Base-by-base conservation (phyloP, 2,888 invertebrate genomes). In the Crossocerus cetratus region DNA sequence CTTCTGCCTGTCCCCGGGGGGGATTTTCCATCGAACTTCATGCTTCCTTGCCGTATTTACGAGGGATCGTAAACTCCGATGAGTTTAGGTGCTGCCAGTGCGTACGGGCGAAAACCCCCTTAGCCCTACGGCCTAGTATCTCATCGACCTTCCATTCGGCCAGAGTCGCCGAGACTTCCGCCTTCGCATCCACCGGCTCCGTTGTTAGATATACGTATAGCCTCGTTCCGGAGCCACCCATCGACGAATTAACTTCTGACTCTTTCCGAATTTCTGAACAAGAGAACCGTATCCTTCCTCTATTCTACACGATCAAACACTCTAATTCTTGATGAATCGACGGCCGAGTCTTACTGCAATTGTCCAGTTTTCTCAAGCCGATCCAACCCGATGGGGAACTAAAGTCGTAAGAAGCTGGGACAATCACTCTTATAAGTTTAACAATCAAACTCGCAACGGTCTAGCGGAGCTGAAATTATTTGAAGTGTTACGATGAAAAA, bases 171-270 rank as follows among this genome's bases (percentile, higher is more conserved):
- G 5, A 55, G 59, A 60, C 79, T 72, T 76, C 65, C 74, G 65
- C 64, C 64, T 57, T 21, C 62, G 55, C 56, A 16, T 60, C 22
- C 18, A 45, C 64, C 55, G 55, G 49, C 49, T 63, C 22, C 22
- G 66, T 75, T 80, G 74, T 80, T 77, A 68, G 63, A 55, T 65
- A 67, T 71, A 74, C 71, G 74, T 77, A 32, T 8, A 32, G 8
- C 73, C 65, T 49, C 49, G 43, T 71, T 74, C 64, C 63, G 58
- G 65, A 75, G 72, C 63, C 65, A 68, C 72, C 72, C 65, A 65
- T 76, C 78, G 69, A 45, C 65, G 76, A 78, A 80, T 78, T 78
- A 76, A 72, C 76, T 78, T 74, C 65, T 70, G 77, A 69, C 72
- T 77, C 69, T 72, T 78, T 69, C 69, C 22, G 21, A n/a, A 42